phyloP scores from a whole-genome alignment of 2,888 invertebrate genomes.

The Ecliptopera silaceata region DNA sequence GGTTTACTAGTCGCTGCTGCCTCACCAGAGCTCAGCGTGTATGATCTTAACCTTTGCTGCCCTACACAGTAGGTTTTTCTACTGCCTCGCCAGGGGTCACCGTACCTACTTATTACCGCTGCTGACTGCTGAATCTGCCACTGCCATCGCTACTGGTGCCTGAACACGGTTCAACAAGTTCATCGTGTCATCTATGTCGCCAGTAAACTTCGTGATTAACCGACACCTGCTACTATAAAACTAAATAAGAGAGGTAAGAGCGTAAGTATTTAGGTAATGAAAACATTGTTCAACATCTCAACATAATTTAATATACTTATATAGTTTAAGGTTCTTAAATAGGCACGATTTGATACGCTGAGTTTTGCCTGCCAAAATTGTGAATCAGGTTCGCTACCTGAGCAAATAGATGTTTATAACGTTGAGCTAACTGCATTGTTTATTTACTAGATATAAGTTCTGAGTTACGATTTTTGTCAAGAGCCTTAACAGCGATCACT shows the following conservation, averaged over 20 bases:
- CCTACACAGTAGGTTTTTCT: not conserved
- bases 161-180: not conserved
- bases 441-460: not conserved
- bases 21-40: conserved; percentile 7
- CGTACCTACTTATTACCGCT: conserved; percentile 6
- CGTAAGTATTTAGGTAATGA: conserved; percentile 7
- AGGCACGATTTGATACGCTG: no score
- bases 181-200: no score
- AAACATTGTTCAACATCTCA: no score
- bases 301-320: no score
- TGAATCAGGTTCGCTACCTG: conserved; percentile 10
- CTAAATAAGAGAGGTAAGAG: not conserved
- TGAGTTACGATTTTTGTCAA: not conserved
- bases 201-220: no score
- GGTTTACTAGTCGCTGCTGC: conserved; percentile 3
- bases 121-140: not conserved
- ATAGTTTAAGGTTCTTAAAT: no score
- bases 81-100: conserved; percentile 17
- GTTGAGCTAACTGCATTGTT: conserved; percentile 8
- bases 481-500: no score
- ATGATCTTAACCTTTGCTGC: not conserved
- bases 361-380: no score
- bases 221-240: not conserved
- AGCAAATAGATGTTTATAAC: not conserved
- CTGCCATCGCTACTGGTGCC: conserved; percentile 10